Evolutionary conservation across 1,140 invertebrate species (phyloP).

Genomic region (Drosophila pseudoobscura): DNA sequence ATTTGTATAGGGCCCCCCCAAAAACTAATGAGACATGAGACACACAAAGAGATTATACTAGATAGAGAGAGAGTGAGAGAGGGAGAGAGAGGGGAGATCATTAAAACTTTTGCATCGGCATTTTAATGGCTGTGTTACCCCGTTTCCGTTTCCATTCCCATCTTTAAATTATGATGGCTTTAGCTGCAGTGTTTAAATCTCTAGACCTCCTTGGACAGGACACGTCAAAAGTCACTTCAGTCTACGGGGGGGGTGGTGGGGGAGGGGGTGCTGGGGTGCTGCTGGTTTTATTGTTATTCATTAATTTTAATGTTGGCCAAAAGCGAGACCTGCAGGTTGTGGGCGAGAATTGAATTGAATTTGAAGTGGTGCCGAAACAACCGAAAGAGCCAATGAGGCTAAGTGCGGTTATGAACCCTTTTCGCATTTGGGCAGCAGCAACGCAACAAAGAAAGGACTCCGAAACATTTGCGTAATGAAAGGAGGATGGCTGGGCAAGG

Average conservation of each 20-base stretch:
- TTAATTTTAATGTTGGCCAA: constrained; percentile 75
- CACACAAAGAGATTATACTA: constrained; percentile 34
- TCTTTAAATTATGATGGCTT: neutral
- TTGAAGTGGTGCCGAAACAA: constrained; percentile 57
- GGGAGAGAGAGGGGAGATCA: constrained; percentile 13
- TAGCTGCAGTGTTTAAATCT: no score
- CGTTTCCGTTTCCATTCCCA: neutral
- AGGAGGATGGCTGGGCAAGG: constrained; percentile 20
- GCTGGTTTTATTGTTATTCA: constrained; percentile 72
- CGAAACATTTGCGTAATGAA: constrained; percentile 43
- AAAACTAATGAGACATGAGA: constrained; percentile 51
- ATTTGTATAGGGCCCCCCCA: constrained; percentile 39
- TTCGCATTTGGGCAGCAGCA: constrained; percentile 57
- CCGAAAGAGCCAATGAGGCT: constrained; percentile 72
- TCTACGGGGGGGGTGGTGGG: constrained; percentile 18
- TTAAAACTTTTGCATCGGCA: constrained; percentile 46
- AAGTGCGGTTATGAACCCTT: constrained; percentile 81
- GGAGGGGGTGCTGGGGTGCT: neutral
- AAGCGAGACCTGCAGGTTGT: constrained; percentile 19
- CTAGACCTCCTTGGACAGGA: constrained; percentile 1
- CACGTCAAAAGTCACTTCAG: constrained; percentile 47
- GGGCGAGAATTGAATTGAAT: constrained; percentile 69
- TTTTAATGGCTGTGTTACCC: constrained; percentile 42
- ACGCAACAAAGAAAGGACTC: constrained; percentile 57
- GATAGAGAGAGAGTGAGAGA: no score